Conservation (phyloP, 2,797 vertebrate genomes). For the Enteromius anoplus region DNA sequence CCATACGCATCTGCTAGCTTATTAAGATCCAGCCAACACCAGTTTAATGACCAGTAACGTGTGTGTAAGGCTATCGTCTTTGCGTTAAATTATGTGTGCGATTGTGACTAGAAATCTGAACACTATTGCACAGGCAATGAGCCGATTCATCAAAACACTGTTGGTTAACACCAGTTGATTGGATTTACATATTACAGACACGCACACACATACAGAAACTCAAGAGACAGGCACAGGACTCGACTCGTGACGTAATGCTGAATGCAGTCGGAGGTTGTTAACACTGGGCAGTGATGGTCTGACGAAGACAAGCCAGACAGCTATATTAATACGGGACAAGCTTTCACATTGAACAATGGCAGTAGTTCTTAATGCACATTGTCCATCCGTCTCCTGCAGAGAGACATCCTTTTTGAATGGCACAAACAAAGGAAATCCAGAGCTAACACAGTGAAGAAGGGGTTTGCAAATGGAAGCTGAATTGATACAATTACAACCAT, state of each 20-base stretch:
- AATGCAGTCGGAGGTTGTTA: slow-evolving; percentile 25
- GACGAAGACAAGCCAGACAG: slow-evolving; percentile 13
- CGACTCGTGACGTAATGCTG: slow-evolving; percentile 36
- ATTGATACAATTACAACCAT: slow-evolving; percentile 41
- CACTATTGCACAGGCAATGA: slow-evolving; percentile 37
- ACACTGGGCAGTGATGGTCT: slow-evolving; percentile 48
- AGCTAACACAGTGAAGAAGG: slow-evolving; percentile 54
- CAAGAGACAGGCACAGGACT: slow-evolving; percentile 47
- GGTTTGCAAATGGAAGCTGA: slow-evolving; percentile 43
- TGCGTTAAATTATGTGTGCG: neutral
- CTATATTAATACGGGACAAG: slow-evolving; percentile 22
- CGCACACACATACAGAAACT: slow-evolving; percentile 8
- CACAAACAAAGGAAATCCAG: slow-evolving; percentile 47
- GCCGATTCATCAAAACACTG: slow-evolving; percentile 47
- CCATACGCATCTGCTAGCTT: slow-evolving; percentile 15
- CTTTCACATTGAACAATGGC: slow-evolving; percentile 29
- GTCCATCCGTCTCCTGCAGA: neutral
- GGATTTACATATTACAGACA: slow-evolving; percentile 37
- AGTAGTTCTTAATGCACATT: neutral
- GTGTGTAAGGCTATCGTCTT: slow-evolving; percentile 39
- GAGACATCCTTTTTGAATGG: slow-evolving; percentile 32
- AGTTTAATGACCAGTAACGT: slow-evolving; percentile 17
- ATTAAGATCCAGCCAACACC: slow-evolving; percentile 43
- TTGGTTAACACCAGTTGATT: slow-evolving; percentile 51
- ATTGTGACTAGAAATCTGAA: slow-evolving; percentile 27